Conservation (phyloP, 2,888 invertebrate species). For the Halictus quadricinctus region DNA sequence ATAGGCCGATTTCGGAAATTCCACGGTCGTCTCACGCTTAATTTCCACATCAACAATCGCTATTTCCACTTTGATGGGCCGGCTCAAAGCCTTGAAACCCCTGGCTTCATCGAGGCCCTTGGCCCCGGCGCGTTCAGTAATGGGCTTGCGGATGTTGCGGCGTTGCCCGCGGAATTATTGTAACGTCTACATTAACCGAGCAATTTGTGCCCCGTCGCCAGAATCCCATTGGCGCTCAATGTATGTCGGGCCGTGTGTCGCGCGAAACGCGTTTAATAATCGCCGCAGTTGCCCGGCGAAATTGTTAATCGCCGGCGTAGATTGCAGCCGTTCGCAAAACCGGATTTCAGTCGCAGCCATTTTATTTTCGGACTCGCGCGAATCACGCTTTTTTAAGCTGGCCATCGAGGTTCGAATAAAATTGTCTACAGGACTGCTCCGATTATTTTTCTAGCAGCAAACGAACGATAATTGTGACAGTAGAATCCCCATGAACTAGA, state of each 20-base stretch:
- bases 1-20: background rate
- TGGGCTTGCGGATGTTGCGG: slow-evolving; percentile 4
- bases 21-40: background rate
- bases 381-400: background rate
- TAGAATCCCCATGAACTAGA: background rate
- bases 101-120: background rate
- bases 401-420: background rate
- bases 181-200: slow-evolving; percentile 31
- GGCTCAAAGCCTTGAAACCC: slow-evolving; percentile 4
- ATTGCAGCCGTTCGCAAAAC: background rate
- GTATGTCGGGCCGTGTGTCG: background rate
- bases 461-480: background rate
- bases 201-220: slow-evolving; percentile 21
- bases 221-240: slow-evolving; percentile 5
- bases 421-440: background rate
- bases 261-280: slow-evolving; percentile 30
- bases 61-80: background rate
- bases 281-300: background rate
- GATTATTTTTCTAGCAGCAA: background rate
- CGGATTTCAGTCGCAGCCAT: background rate
- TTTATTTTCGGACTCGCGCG: background rate
- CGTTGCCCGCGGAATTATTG: slow-evolving; percentile 34
- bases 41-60: slow-evolving; percentile 10
- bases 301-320: slow-evolving; percentile 16
- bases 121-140: background rate